Evolutionary conservation across 2,888 invertebrate genomes (phyloP), one percentile per base, ranked within the genome.

Genomic region (Pristionchus maxplancki): DNA sequence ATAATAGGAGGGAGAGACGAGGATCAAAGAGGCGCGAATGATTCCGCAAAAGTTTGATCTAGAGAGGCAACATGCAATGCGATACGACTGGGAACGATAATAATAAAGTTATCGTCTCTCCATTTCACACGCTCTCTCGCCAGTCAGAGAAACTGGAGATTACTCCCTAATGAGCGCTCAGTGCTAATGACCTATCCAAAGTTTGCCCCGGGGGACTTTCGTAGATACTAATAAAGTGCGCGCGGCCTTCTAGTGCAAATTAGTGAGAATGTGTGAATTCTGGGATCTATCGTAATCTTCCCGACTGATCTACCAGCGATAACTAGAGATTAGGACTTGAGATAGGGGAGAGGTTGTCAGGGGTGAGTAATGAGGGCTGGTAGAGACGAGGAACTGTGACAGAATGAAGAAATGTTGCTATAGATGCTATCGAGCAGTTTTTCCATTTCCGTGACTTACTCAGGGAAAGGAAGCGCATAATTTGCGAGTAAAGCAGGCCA

Each of bases 341-440:
- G 71, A 71, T 71, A 71, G 40, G 5, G 4, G 15, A 8, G 71
- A 6, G 62, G 37, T 71, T 71, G 71, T 71, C 71, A 37, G 37
- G 71, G 71, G 71, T 71, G 71, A 71, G 71, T 71, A 71, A 71
- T 71, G 71, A 37, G n/a, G n/a, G n/a, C n/a, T n/a, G n/a, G 37
- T 4, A 40, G 17, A 37, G 71, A 34, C 11, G 64, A 67, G 34
- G 31, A 15, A 17, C 1, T 28, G 64, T 31, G 24, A 58, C 58
- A 58, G 20, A 15, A 58, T 15, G 24, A 24, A n/a, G 58, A 58
- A 58, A 58, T 58, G 6, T 34, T 67, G 31, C 31, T 31, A n/a
- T n/a, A 13, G 64, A 28, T 67, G 11, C 64, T 67, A 67, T 67
- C 34, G 64, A 13, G 34, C 31, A 67, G 31, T 24, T n/a, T 24